Evolutionary conservation across 2,113 vertebrate species (phyloP).

Genomic region (Brachypteracias leptosomus): DNA sequence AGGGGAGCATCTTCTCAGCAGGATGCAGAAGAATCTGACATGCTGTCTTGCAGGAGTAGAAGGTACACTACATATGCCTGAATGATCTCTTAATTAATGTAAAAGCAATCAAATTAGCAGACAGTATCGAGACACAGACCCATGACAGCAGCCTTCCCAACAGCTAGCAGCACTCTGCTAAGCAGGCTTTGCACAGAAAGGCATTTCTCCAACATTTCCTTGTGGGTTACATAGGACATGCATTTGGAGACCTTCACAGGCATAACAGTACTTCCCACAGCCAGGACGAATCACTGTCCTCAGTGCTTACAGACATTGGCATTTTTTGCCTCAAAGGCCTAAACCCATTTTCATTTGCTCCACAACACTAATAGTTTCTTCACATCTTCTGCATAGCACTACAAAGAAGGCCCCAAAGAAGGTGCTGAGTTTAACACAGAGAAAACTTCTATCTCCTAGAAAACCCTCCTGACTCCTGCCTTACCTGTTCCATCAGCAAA

Average conservation of each 20-base stretch:
- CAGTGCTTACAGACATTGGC: accelerated
- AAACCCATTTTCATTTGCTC: background rate
- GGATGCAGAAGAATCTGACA: background rate
- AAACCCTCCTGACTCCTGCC: background rate
- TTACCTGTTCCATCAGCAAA: background rate
- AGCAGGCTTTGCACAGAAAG: background rate
- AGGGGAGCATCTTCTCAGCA: background rate
- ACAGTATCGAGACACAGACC: background rate
- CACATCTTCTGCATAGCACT: background rate
- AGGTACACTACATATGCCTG: background rate
- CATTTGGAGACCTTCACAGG: background rate
- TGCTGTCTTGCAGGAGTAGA: background rate
- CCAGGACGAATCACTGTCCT: background rate
- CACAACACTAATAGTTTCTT: background rate
- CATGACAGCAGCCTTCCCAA: background rate
- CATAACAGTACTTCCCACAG: background rate
- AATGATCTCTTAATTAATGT: background rate
- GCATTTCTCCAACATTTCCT: background rate
- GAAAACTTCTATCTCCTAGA: background rate
- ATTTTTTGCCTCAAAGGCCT: background rate
- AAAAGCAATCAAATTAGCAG: background rate
- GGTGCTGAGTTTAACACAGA: accelerated
- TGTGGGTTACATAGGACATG: background rate
- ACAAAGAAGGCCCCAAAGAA: background rate
- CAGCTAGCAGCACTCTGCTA: background rate